A percentile compares a stretch with the other conserved stretches of the same genome.
phyloP scores from a whole-genome alignment of 2,888 invertebrate genomes.

The Cephus sareptanus region DNA sequence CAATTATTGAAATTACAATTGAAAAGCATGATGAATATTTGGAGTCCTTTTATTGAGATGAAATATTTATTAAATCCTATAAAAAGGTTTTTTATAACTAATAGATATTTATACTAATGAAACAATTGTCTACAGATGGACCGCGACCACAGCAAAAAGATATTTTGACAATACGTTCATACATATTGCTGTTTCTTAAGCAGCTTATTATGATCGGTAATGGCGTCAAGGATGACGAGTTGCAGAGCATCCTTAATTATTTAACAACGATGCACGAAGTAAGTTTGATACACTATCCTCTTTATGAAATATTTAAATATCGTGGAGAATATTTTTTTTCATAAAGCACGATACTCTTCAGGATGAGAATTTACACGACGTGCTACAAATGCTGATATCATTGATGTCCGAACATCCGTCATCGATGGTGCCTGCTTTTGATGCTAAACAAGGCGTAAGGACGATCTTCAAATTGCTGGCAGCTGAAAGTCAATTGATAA shows the following conservation, averaged over 20 bases:
- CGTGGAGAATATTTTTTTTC: constrained; percentile 7
- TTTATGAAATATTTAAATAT: not conserved
- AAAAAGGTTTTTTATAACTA: not conserved
- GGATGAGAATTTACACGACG: constrained; percentile 99
- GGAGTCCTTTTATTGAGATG: not conserved
- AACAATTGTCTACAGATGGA: constrained; percentile 76
- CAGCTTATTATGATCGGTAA: constrained; percentile 97
- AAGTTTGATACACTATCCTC: constrained; percentile 42
- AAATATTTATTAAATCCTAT: not conserved
- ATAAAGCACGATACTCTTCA: constrained; percentile 50
- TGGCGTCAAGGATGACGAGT: constrained; percentile 97
- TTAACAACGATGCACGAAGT: constrained; percentile 98
- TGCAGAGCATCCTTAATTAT: constrained; percentile 98
- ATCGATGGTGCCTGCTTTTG: constrained; percentile 99
- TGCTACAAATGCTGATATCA: constrained; percentile 95
- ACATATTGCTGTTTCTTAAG: constrained; percentile 94
- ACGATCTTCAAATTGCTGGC: constrained; percentile 97
- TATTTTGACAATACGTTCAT: constrained; percentile 92
- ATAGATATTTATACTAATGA: not conserved
- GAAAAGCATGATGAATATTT: not conserved
- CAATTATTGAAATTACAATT: not conserved
- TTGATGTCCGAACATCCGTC: constrained; percentile 99
- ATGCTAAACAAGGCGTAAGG: constrained; percentile 95
- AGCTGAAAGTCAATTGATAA: constrained; percentile 94
- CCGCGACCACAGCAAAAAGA: constrained; percentile 95